These are phyloP conservation scores for Drosophila leonis DNA, from an alignment of 2,888 invertebrate genomes.

Conservation along the genomic window DNA sequence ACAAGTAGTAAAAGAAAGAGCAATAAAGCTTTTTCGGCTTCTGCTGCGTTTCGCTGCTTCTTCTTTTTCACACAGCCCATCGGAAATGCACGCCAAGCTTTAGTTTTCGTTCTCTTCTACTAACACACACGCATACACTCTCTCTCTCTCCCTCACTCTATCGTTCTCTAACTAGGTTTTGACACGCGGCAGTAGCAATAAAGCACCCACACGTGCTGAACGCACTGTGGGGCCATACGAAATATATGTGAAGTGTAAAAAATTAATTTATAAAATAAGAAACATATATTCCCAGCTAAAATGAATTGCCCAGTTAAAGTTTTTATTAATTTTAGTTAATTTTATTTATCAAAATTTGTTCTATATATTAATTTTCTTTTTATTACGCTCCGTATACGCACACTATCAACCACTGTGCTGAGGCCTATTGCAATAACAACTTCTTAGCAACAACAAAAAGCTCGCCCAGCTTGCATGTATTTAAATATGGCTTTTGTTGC, in stretches of 20 bases:
- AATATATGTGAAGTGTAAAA: not conserved
- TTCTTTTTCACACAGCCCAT: conserved; percentile 22
- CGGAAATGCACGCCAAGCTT: conserved; percentile 59
- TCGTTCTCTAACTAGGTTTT: conserved; percentile 4
- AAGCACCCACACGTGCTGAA: conserved; percentile 37
- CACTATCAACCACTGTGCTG: conserved; percentile 38
- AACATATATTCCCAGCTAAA: not conserved
- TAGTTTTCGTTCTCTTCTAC: conserved; percentile 41
- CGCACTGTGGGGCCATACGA: conserved; percentile 40
- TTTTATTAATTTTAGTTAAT: not conserved
- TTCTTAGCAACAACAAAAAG: conserved; percentile 37
- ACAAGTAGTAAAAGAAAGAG: conserved; percentile 31
- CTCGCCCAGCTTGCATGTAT: conserved; percentile 18
- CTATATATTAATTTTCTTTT: accelerated
- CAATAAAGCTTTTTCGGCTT: conserved; percentile 65
- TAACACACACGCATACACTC: conserved; percentile 14
- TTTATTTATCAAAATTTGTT: not conserved
- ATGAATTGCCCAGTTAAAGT: not conserved
- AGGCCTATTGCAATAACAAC: conserved; percentile 39
- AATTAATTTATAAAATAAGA: not conserved
- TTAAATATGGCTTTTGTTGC: conserved; percentile 15
- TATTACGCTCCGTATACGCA: not conserved
- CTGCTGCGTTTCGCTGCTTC: conserved; percentile 36
- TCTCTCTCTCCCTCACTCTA: conserved; percentile 7
- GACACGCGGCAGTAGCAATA: conserved; percentile 33